Evolutionary conservation across 2,797 vertebrate genomes (phyloP).

Genomic region (Mus spretus): DNA sequence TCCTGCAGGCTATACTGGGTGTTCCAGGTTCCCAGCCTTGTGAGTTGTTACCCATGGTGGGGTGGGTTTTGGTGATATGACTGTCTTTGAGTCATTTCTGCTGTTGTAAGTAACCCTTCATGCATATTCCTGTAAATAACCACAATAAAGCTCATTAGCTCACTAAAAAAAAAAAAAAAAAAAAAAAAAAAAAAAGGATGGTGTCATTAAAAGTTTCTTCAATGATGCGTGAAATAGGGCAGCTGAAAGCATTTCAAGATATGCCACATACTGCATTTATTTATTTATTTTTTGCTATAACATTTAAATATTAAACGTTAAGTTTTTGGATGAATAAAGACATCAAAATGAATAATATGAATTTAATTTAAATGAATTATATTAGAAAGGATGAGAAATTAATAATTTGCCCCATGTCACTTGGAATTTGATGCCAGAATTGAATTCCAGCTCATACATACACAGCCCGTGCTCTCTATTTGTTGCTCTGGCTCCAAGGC

Average conservation of each 20-base stretch:
- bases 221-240: neutral
- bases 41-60: neutral
- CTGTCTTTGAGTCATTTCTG: neutral
- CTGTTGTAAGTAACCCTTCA: neutral
- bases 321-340: neutral
- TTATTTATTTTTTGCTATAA: neutral
- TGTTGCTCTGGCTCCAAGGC: neutral
- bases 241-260: neutral
- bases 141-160: neutral
- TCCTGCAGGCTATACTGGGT: neutral
- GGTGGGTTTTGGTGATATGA: neutral
- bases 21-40: neutral
- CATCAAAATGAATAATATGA: neutral
- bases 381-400: neutral
- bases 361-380: conserved; percentile 21
- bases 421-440: neutral
- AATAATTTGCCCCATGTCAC: neutral
- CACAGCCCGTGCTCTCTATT: neutral
- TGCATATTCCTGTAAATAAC: neutral
- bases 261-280: neutral
- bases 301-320: conserved; percentile 21
- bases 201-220: neutral
- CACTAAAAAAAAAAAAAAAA: too few species aligned
- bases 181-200: neutral
- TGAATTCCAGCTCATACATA: neutral